Base-by-base conservation (phyloP, 1,140 invertebrate genomes). In the Macrocentrus cingulum region DNA sequence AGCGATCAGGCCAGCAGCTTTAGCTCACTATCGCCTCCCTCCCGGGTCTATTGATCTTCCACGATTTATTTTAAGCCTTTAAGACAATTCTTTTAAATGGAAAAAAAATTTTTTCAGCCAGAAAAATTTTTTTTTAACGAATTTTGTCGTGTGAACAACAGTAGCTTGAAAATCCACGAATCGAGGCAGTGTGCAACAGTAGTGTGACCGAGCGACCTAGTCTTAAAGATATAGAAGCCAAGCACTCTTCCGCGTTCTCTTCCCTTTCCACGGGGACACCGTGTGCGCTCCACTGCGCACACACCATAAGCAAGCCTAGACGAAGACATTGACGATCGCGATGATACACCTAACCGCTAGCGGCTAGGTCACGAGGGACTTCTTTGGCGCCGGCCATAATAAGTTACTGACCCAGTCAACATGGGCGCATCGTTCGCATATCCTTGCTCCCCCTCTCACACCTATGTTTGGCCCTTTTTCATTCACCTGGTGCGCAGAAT, bases 161-260 rank as follows among this genome's bases (percentile, higher is more conserved):
- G 15, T 7, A 2, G 2, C 22, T 51, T 34, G 32, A 51, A 51
- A 39, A 39, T n/a, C 36, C 37, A 51, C 34, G 34, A 8, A 16
- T 11, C 37, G 13, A n/a, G n/a, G n/a, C n/a, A n/a, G n/a, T n/a
- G 69, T 74, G 67, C 71, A 76, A 75, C 74, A 72, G 72, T 74
- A 69, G 69, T 67, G 69, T 71, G 74, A 77, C 75, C 72, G 75
- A 76, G 72, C 75, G 75, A 77, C 74, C 75, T 71, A 77, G 73
- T 77, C 73, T 77, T 65, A 70, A 72, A 75, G 71, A 76, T 76
- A 76, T 66, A 49, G 15, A 29, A 29, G 25, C 68, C n/a, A n/a
- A 69, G 70, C 68, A 68, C 72, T 76, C 75, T 77, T 76, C 73
- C 74, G 74, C 75, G 75, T 76, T 76, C 74, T 75, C 67, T 76